phyloP scores from a whole-genome alignment of 2,888 invertebrate genomes.

The Electrophaes corylata region DNA sequence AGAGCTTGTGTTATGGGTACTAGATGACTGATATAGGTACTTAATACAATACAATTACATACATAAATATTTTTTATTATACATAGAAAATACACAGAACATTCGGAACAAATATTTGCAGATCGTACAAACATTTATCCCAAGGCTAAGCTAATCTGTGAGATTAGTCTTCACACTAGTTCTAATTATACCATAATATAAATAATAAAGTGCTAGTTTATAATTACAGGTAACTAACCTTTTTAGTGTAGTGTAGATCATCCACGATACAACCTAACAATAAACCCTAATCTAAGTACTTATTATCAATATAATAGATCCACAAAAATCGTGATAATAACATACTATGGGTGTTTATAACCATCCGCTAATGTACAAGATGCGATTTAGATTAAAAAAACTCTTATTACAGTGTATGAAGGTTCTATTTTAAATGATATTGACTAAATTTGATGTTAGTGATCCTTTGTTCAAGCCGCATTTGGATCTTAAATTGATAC shows the following conservation, averaged over 20 bases:
- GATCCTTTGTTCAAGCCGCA: conserved; percentile 52
- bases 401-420: conserved; percentile 11
- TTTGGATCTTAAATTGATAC: conserved; percentile 46
- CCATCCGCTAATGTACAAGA: conserved; percentile 36
- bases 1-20: no score
- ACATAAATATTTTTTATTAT: no score
- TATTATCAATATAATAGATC: conserved; percentile 54
- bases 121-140: no score
- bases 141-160: no score
- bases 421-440: conserved; percentile 14
- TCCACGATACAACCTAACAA: conserved; percentile 32
- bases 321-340: conserved; percentile 54
- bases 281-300: conserved; percentile 43
- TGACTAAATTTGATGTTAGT: conserved; percentile 4
- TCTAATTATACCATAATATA: no score
- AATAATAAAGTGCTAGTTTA: background rate
- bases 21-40: no score
- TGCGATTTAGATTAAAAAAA: background rate
- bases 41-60: no score
- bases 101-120: no score
- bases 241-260: background rate
- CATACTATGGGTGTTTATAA: conserved; percentile 46
- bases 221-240: background rate
- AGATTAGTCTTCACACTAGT: no score
- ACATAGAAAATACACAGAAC: no score